Conservation (phyloP, 2,113 vertebrate species). For the Pollimyrus isidori region DNA sequence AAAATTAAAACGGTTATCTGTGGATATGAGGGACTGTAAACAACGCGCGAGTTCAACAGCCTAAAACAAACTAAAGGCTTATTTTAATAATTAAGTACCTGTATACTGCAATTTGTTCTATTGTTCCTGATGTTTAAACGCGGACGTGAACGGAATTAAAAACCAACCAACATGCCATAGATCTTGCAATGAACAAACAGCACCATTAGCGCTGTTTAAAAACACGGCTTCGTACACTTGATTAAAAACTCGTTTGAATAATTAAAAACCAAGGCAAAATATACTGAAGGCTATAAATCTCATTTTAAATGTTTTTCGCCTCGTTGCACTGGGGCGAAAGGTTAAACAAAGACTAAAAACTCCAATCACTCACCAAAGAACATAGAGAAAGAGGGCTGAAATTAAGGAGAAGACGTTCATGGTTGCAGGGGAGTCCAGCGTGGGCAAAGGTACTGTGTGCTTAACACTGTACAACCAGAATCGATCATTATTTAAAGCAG, state of each 20-base stretch:
- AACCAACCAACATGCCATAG: not conserved
- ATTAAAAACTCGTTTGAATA: not conserved
- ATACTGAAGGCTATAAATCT: not conserved
- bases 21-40: not conserved
- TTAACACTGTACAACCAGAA: not conserved
- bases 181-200: not conserved
- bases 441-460: not conserved
- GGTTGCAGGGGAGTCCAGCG: not conserved
- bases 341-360: not conserved
- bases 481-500: not conserved
- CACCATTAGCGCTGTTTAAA: not conserved
- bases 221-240: not conserved
- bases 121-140: not conserved
- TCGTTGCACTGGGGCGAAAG: not conserved
- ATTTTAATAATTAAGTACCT: not conserved
- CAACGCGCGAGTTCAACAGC: not conserved
- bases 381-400: not conserved
- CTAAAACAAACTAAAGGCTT: not conserved
- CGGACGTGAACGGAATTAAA: not conserved
- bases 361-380: not conserved
- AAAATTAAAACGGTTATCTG: not conserved
- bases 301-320: not conserved
- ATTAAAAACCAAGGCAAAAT: conserved; percentile 7
- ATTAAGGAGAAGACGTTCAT: not conserved
- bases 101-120: not conserved